These are phyloP conservation scores for Tarsius wallacei DNA, from an alignment of 2,797 vertebrate species.

Conservation along the genomic window DNA sequence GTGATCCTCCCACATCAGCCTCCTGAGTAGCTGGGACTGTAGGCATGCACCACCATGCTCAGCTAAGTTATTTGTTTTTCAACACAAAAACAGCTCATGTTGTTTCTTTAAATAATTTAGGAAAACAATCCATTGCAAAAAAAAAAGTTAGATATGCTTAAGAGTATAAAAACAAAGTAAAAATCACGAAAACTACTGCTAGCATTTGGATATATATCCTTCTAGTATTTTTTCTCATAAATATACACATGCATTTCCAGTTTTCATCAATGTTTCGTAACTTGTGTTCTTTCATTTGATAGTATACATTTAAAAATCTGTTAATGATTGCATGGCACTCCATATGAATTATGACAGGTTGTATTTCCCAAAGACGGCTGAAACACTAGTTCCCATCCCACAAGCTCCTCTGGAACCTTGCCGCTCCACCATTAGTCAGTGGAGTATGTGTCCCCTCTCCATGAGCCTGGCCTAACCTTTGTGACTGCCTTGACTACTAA, in stretches of 20 bases:
- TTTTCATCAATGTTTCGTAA: slow-evolving; percentile 45
- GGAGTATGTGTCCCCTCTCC: background rate
- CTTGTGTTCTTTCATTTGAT: slow-evolving; percentile 22
- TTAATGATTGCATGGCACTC: background rate
- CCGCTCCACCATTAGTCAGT: background rate
- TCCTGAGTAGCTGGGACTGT: no score
- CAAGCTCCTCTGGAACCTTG: background rate
- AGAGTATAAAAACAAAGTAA: slow-evolving; percentile 5
- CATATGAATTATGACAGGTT: background rate
- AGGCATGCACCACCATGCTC: no score
- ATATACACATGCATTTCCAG: slow-evolving; percentile 4
- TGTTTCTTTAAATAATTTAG: background rate
- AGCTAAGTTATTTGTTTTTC: background rate
- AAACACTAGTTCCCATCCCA: background rate
- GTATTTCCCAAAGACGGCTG: background rate
- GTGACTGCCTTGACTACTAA: background rate
- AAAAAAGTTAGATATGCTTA: background rate
- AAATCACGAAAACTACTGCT: background rate
- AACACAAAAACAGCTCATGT: background rate
- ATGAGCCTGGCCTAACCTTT: background rate
- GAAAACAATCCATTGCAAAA: slow-evolving; percentile 8
- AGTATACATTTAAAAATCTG: background rate
- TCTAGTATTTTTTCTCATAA: slow-evolving; percentile 34
- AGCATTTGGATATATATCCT: background rate
- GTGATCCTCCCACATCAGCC: no score